A percentile compares a stretch with the other conserved stretches of the same genome.
Conservation (phyloP, 2,113 vertebrate species). For the Falco punctatus region DNA sequence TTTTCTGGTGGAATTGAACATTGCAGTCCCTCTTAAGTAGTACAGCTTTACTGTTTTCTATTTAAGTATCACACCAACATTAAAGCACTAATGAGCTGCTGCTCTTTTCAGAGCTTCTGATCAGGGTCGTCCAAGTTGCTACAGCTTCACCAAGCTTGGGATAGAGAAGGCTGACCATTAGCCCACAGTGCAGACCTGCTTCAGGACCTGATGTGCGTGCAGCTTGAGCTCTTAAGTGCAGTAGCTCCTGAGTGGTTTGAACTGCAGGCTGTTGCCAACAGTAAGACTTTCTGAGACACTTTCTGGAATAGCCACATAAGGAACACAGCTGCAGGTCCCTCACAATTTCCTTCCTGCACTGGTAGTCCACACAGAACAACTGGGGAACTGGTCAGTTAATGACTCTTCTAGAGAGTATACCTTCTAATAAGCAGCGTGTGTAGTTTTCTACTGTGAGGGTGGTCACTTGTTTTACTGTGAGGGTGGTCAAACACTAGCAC, state of each 20-base stretch:
- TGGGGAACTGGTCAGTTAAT: neutral
- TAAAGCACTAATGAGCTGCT: neutral
- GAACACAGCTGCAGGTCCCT: neutral
- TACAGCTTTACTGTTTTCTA: neutral
- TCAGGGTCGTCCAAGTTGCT: neutral
- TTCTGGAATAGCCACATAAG: neutral
- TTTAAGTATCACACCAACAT: neutral
- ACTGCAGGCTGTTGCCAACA: neutral
- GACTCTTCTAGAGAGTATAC: neutral
- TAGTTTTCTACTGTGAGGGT: neutral
- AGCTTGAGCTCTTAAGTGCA: neutral
- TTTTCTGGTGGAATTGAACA: neutral
- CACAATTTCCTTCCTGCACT: neutral
- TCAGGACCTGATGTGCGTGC: neutral
- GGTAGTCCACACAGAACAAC: neutral
- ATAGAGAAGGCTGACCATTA: neutral
- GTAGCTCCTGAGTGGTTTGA: neutral
- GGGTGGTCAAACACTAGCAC: neutral
- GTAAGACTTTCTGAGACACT: neutral
- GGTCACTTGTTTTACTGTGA: too few relatives aligned
- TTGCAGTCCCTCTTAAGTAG: neutral
- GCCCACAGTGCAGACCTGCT: neutral
- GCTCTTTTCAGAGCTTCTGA: neutral
- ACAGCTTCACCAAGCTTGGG: neutral
- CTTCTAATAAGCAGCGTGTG: neutral